Percentiles rank a stretch among this genome's conserved stretches.
Conservation (phyloP, 1,140 invertebrate genomes). For the Agrypnia vestita region DNA sequence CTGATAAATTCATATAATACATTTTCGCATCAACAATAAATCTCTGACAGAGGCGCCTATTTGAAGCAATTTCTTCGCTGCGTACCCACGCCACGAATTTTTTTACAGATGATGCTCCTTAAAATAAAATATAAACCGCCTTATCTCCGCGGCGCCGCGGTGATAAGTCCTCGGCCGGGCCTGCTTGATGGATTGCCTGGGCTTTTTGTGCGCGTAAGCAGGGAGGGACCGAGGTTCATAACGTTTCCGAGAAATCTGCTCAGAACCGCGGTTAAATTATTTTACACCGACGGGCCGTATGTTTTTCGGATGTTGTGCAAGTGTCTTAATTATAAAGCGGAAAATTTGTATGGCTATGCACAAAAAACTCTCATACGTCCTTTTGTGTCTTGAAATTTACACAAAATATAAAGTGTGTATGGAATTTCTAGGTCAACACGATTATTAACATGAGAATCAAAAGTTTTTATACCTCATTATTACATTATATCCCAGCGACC, state of each 20-base stretch:
- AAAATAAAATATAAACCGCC: slow-evolving; percentile 46
- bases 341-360: too few relatives aligned
- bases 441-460: too few relatives aligned
- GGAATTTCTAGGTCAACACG: too few relatives aligned
- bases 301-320: slow-evolving; percentile 6
- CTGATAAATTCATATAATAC: slow-evolving; percentile 48
- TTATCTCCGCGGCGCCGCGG: slow-evolving; percentile 31
- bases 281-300: neutral
- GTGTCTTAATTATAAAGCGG: too few relatives aligned
- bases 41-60: slow-evolving; percentile 43
- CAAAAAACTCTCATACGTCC: too few relatives aligned
- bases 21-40: slow-evolving; percentile 47
- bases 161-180: slow-evolving; percentile 32
- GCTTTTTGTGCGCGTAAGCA: slow-evolving; percentile 32
- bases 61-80: slow-evolving; percentile 42
- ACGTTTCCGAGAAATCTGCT: slow-evolving; percentile 25
- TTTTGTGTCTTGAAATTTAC: too few relatives aligned
- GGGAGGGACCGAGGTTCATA: slow-evolving; percentile 29
- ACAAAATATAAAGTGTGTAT: too few relatives aligned
- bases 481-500: too few relatives aligned
- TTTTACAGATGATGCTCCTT: slow-evolving; percentile 44
- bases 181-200: slow-evolving; percentile 24
- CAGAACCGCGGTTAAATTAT: slow-evolving; percentile 5
- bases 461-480: too few relatives aligned
- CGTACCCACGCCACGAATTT: slow-evolving; percentile 23